Evolutionary conservation across 2,888 invertebrate species (phyloP).

Genomic region (Aspidapion aeneum): DNA sequence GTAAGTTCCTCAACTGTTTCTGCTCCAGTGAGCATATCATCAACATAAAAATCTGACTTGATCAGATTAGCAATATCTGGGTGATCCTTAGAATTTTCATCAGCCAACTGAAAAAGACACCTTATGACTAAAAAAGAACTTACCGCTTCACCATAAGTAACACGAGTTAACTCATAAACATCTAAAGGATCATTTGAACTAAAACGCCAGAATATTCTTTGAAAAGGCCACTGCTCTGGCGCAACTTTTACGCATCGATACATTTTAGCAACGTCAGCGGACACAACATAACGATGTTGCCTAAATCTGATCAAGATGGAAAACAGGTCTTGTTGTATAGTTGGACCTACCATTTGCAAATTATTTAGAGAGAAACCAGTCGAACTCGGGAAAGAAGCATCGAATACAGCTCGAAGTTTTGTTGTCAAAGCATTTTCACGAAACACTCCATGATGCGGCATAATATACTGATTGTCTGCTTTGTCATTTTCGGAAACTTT

Average conservation of each 20-base stretch:
- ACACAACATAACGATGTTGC: constrained; percentile 10
- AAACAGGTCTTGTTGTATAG: constrained; percentile 13
- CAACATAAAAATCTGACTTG: constrained; percentile 11
- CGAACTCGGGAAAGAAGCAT: constrained; percentile 11
- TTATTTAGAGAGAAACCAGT: constrained; percentile 16
- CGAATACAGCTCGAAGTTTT: constrained; percentile 19
- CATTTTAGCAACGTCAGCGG: constrained; percentile 14
- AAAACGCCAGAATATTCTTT: constrained; percentile 11
- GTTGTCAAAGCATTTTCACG: constrained; percentile 15
- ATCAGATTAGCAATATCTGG: constrained; percentile 12
- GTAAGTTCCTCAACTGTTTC: constrained; percentile 14
- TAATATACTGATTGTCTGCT: too few relatives aligned
- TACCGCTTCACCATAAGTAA: not conserved
- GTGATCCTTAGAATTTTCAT: constrained; percentile 2
- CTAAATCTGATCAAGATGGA: constrained; percentile 14
- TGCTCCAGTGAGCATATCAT: constrained; percentile 9
- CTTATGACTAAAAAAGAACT: constrained; percentile 6
- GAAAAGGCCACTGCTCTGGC: constrained; percentile 6
- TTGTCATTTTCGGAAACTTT: not conserved
- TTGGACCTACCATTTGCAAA: constrained; percentile 17
- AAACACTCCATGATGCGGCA: constrained; percentile 20
- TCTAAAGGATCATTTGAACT: not conserved
- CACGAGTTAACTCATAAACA: constrained; percentile 2
- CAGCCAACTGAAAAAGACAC: constrained; percentile 6
- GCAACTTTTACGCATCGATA: constrained; percentile 2